A percentile compares a stretch with the other conserved stretches of the same genome.
phyloP scores from a whole-genome alignment of 2,888 invertebrate species.

The Gymnosoma rotundatum region DNA sequence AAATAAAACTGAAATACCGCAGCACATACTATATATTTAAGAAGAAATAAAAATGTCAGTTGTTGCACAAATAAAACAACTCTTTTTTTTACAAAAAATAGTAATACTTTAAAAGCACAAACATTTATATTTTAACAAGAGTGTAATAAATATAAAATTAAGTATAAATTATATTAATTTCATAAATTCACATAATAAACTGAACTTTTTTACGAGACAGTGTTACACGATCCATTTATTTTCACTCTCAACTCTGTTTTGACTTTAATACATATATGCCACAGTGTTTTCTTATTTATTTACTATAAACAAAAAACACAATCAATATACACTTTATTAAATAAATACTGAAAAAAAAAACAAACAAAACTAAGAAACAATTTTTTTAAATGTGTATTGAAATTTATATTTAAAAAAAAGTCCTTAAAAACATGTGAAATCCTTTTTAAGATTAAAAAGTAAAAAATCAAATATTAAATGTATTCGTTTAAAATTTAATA shows the following conservation, averaged over 20 bases:
- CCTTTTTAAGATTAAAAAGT: conserved; percentile 49
- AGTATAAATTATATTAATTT: conserved; percentile 23
- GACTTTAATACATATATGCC: conserved; percentile 3
- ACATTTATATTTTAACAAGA: neutral
- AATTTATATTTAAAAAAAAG: conserved; percentile 49
- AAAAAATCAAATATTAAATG: conserved; percentile 58
- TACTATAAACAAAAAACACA: too few species aligned
- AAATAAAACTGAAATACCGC: neutral
- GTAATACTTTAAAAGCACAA: conserved; percentile 20
- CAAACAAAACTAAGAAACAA: conserved; percentile 21
- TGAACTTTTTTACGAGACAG: conserved; percentile 29
- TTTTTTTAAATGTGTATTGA: conserved; percentile 63
- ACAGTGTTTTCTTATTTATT: too few species aligned
- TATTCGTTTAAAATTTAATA: conserved; percentile 63
- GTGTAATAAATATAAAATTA: neutral
- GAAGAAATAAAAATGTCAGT: conserved; percentile 14
- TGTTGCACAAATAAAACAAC: conserved; percentile 7
- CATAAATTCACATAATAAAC: neutral
- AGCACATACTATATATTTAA: neutral
- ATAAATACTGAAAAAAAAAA: conserved; percentile 32
- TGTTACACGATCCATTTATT: conserved; percentile 34
- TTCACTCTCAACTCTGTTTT: conserved; percentile 28
- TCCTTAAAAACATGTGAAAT: conserved; percentile 59
- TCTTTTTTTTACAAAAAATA: conserved; percentile 21
- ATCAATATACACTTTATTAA: conserved; percentile 32